A percentile compares a stretch with the other conserved stretches of the same genome.
phyloP scores from a whole-genome alignment of 2,888 invertebrate genomes.

The Melolontha melolontha region DNA sequence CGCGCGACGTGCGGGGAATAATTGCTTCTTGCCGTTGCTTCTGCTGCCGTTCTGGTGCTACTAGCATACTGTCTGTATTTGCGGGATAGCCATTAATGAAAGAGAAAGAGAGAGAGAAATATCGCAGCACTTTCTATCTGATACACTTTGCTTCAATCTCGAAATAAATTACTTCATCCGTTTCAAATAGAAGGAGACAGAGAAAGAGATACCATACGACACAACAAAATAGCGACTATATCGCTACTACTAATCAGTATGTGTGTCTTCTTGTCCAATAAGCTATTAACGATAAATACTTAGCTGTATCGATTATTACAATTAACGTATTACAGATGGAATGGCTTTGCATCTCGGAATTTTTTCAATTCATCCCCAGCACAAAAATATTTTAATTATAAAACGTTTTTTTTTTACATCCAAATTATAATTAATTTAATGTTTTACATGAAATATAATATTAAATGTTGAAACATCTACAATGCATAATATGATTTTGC shows the following conservation, averaged over 20 bases:
- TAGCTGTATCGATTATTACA: background rate
- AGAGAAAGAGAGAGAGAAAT: slow-evolving; percentile 18
- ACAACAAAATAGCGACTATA: slow-evolving; percentile 24
- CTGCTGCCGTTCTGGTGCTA: slow-evolving; percentile 10
- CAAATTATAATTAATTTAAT: too few relatives aligned
- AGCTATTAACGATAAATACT: slow-evolving; percentile 2
- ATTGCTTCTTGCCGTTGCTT: slow-evolving; percentile 33
- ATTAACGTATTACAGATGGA: background rate
- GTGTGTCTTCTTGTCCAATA: slow-evolving; percentile 16
- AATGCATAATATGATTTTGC: too few relatives aligned
- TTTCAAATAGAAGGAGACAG: slow-evolving; percentile 6
- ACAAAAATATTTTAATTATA: too few relatives aligned
- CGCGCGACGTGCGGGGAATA: slow-evolving; percentile 35
- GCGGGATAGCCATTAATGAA: slow-evolving; percentile 6
- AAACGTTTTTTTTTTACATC: too few relatives aligned
- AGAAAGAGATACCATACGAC: slow-evolving; percentile 16
- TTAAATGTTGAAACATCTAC: too few relatives aligned
- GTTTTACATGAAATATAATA: too few relatives aligned
- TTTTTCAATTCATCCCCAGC: too few relatives aligned
- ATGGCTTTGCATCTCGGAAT: too few relatives aligned
- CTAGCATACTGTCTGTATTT: slow-evolving; percentile 1
- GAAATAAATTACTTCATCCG: slow-evolving; percentile 40
- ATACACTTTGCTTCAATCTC: slow-evolving; percentile 41
- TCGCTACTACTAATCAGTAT: slow-evolving; percentile 18
- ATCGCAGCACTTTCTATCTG: slow-evolving; percentile 33